Percentiles rank a stretch among this genome's conserved stretches.
Evolutionary conservation across 23 tunicate species (phyloP).

Genomic region (Styela clava): DNA sequence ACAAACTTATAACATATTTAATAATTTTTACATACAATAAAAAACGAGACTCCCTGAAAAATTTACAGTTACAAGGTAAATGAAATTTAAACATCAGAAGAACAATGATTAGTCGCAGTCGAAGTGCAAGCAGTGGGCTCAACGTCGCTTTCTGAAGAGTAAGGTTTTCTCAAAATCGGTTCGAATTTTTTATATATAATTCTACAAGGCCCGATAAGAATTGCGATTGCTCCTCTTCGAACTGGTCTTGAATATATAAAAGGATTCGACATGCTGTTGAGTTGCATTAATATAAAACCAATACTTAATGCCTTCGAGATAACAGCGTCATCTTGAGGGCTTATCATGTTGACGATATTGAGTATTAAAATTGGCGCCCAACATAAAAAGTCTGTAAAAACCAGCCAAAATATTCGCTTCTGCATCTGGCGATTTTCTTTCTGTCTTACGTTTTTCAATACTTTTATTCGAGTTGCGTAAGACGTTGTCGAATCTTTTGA

Average conservation of each 20-base stretch:
- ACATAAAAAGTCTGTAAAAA: not conserved
- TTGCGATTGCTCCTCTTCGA: not conserved
- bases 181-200: not conserved
- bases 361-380: not conserved
- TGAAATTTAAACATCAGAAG: not conserved
- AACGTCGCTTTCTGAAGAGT: not conserved
- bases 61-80: too few species aligned
- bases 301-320: not conserved
- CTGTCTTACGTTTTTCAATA: not conserved
- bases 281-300: not conserved
- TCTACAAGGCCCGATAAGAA: not conserved
- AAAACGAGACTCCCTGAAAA: too few species aligned
- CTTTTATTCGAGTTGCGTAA: not conserved
- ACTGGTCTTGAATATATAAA: slow-evolving; percentile 4
- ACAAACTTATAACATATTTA: too few species aligned
- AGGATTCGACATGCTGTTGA: slow-evolving; percentile 9
- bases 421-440: not conserved
- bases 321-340: not conserved
- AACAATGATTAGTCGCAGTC: not conserved
- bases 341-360: not conserved
- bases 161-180: not conserved
- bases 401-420: not conserved
- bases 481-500: not conserved
- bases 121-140: not conserved
- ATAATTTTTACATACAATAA: too few species aligned